Conservation (phyloP, 2,888 invertebrate species). For the Octonoba sinensis region DNA sequence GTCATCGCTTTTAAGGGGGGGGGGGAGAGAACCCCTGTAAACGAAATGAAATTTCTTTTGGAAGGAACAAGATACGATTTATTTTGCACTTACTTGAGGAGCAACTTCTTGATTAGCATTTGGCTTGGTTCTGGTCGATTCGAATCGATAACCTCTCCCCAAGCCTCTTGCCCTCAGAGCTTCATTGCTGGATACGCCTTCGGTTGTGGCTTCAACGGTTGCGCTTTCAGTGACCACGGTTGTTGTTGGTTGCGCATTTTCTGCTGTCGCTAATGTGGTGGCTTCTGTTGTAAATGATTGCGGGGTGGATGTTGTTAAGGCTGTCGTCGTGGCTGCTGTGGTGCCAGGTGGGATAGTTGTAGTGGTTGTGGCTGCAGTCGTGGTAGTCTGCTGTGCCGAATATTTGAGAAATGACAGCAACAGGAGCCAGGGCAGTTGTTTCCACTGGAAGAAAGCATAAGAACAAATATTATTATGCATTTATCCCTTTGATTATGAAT, state of each 20-base stretch:
- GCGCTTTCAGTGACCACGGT: constrained; percentile 28
- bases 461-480: no score
- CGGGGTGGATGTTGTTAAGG: background rate
- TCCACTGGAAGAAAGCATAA: no score
- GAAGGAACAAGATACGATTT: no score
- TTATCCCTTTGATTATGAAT: no score
- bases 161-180: constrained; percentile 21
- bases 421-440: background rate
- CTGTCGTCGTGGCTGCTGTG: background rate
- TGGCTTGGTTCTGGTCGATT: constrained; percentile 38
- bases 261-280: constrained; percentile 33
- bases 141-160: constrained; percentile 24
- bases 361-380: background rate
- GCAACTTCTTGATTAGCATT: constrained; percentile 31
- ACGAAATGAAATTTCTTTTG: no score
- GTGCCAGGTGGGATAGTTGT: background rate
- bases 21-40: no score
- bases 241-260: constrained; percentile 37
- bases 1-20: no score
- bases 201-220: constrained; percentile 23
- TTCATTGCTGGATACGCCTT: constrained; percentile 29
- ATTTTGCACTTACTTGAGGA: background rate
- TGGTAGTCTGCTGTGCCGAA: constrained; percentile 16
- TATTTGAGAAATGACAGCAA: background rate
- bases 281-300: background rate